Evolutionary conservation across 2,888 invertebrate genomes (phyloP).

Genomic region (Labia minor): DNA sequence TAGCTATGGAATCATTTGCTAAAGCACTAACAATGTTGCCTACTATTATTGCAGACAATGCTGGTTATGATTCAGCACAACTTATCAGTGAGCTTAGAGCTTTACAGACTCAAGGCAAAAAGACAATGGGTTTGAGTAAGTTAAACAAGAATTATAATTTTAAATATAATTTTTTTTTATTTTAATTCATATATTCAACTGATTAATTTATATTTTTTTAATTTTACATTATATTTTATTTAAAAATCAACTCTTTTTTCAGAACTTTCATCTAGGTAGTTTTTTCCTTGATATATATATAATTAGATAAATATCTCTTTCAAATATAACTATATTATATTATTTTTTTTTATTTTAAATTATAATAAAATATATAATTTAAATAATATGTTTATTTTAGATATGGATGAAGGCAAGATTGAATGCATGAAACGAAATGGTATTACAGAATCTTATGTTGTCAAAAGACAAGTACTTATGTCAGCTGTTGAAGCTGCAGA

Average conservation of each 20-base stretch:
- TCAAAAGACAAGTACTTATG: conserved; percentile 88
- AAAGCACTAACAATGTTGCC: conserved; percentile 82
- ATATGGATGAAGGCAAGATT: conserved; percentile 79
- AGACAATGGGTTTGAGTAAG: conserved; percentile 66
- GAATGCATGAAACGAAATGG: conserved; percentile 86
- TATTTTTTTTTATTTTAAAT: no score
- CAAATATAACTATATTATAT: no score
- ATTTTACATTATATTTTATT: conserved; percentile 16
- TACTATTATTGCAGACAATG: conserved; percentile 95
- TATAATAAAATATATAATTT: no score
- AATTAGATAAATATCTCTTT: no score
- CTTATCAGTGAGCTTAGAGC: conserved; percentile 86
- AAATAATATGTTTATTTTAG: no score
- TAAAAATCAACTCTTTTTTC: not conserved
- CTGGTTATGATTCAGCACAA: conserved; percentile 94
- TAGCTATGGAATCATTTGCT: conserved; percentile 93
- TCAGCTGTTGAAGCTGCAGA: conserved; percentile 96
- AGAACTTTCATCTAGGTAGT: no score
- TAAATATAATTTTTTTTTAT: conserved; percentile 9
- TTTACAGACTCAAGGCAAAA: conserved; percentile 70
- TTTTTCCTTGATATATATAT: no score
- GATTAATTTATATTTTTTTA: not conserved
- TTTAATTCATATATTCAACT: not conserved
- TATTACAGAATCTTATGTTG: conserved; percentile 92
- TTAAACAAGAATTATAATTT: conserved; percentile 24